Conservation (phyloP, 1,140 invertebrate genomes). For the Brachionus manjavacas region DNA sequence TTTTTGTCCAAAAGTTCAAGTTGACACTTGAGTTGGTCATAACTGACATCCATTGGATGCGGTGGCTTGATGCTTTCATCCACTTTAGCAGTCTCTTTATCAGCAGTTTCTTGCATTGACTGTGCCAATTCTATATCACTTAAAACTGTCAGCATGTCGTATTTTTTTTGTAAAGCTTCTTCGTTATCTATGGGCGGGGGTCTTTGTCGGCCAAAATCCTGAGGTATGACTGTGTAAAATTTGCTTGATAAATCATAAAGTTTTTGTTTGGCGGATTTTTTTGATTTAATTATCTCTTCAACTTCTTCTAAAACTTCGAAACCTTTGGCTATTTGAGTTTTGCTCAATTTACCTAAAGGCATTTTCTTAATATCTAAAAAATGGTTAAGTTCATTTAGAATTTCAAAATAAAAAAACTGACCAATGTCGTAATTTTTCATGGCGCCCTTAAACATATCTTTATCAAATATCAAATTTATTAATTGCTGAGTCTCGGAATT, state of each 20-base stretch:
- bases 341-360: constrained; percentile 60
- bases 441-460: constrained; percentile 58
- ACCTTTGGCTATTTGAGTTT: constrained; percentile 59
- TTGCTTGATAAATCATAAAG: constrained; percentile 51
- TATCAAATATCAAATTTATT: constrained; percentile 57
- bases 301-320: constrained; percentile 58
- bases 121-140: constrained; percentile 60
- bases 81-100: constrained; percentile 34
- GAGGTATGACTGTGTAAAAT: constrained; percentile 60
- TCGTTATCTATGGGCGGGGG: constrained; percentile 52
- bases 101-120: constrained; percentile 48
- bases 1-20: constrained; percentile 49
- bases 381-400: not conserved
- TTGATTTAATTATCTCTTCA: constrained; percentile 49
- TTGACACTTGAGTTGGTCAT: constrained; percentile 55
- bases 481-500: constrained; percentile 53
- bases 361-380: constrained; percentile 59
- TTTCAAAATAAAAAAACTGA: constrained; percentile 43
- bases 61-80: constrained; percentile 45
- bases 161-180: constrained; percentile 54
- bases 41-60: constrained; percentile 57
- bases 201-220: constrained; percentile 56
- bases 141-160: constrained; percentile 58
- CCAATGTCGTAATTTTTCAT: constrained; percentile 57
- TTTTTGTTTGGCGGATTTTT: not conserved